Conservation (phyloP, 2,797 vertebrate genomes). For the Pantherophis vulpinus region DNA sequence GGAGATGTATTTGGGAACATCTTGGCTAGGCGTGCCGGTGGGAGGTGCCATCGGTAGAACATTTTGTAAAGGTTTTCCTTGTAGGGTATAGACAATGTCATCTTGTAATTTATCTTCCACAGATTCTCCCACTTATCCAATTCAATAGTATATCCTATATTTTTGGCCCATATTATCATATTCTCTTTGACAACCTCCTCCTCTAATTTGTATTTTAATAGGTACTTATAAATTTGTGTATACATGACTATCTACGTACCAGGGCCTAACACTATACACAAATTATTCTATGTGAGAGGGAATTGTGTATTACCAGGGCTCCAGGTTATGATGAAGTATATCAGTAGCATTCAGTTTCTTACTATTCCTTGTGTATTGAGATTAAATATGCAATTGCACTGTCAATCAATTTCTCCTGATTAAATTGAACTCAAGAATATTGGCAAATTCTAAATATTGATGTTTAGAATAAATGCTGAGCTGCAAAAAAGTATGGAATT, state of each 20-base stretch:
- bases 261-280: background rate
- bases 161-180: no score
- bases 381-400: background rate
- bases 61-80: no score
- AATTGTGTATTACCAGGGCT: background rate
- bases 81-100: no score
- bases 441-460: background rate
- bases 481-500: background rate
- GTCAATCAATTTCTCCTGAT: background rate
- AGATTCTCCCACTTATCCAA: no score
- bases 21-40: no score
- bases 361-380: background rate
- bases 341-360: background rate
- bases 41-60: no score
- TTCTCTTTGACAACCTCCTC: no score
- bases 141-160: no score
- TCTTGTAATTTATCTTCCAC: no score
- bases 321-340: background rate
- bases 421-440: background rate
- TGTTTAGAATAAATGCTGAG: background rate
- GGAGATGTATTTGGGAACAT: no score
- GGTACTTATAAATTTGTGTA: no score
- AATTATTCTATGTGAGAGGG: background rate
- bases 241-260: background rate
- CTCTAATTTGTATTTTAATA: no score